Conservation (phyloP, 2,113 vertebrate species). For the Protobothrops flavoviridis region DNA sequence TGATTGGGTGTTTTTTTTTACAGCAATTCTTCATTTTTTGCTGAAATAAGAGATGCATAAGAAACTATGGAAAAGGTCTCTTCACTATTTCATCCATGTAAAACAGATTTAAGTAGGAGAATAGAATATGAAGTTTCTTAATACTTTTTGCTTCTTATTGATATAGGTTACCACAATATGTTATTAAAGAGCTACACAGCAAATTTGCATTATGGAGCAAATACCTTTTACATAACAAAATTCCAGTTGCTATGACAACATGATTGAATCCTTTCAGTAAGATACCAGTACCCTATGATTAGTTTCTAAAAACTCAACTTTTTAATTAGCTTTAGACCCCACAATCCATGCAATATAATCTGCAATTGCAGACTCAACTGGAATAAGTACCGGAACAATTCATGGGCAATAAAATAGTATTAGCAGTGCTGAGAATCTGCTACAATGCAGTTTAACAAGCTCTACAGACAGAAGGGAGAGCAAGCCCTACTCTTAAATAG, state of each 20-base stretch:
- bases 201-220: background rate
- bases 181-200: background rate
- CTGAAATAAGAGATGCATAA: background rate
- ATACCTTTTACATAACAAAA: constrained; percentile 25
- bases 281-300: background rate
- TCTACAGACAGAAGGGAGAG: background rate
- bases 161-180: fast-evolving
- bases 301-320: constrained; percentile 23
- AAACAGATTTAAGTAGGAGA: background rate
- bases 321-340: constrained; percentile 1
- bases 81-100: background rate
- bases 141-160: background rate
- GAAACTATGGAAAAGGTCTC: background rate
- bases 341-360: background rate
- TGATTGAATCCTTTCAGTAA: constrained; percentile 7
- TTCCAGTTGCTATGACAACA: constrained; percentile 34
- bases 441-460: background rate
- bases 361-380: background rate
- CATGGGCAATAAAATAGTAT: background rate
- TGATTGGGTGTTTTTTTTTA: background rate
- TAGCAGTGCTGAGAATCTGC: background rate
- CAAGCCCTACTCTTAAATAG: background rate
- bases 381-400: background rate
- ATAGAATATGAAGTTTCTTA: background rate
- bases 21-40: background rate